A percentile compares a stretch with the other conserved stretches of the same genome.
Conservation (phyloP, 2,888 invertebrate species). For the Ophion slaviceki region DNA sequence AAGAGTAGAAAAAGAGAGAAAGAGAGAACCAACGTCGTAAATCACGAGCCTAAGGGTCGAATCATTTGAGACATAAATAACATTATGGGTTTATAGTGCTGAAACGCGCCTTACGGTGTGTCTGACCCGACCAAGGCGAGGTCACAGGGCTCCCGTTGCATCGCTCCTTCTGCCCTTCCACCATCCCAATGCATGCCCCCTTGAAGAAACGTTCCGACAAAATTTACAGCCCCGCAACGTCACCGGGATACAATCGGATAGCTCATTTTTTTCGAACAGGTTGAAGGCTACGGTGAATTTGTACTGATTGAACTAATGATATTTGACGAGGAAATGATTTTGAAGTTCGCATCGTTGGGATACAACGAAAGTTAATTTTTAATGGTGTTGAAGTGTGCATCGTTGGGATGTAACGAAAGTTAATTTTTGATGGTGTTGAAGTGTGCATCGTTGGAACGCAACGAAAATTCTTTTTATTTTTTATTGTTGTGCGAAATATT, state of each 20-base stretch:
- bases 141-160: constrained; percentile 57
- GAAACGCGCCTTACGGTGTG: constrained; percentile 56
- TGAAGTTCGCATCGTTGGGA: not conserved
- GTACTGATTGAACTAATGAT: not conserved
- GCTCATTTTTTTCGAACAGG: not conserved
- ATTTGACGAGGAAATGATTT: not conserved
- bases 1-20: constrained; percentile 20
- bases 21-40: constrained; percentile 71
- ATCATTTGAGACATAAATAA: constrained; percentile 81
- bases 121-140: constrained; percentile 26
- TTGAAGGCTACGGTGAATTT: not conserved
- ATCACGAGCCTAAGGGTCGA: constrained; percentile 76
- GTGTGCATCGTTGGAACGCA: too few relatives aligned
- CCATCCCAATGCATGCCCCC: constrained; percentile 32
- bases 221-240: constrained; percentile 36
- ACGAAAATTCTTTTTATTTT: too few relatives aligned
- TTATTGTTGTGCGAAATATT: too few relatives aligned
- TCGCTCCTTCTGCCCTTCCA: constrained; percentile 26
- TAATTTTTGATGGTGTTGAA: too few relatives aligned
- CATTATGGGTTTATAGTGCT: constrained; percentile 81
- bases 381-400: too few relatives aligned
- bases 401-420: too few relatives aligned
- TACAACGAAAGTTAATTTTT: too few relatives aligned
- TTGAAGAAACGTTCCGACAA: constrained; percentile 18
- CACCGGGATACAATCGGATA: not conserved